Percentiles rank a stretch among this genome's conserved stretches.
Conservation (phyloP, 1,140 invertebrate species). For the Brachionus calyciflorus region DNA sequence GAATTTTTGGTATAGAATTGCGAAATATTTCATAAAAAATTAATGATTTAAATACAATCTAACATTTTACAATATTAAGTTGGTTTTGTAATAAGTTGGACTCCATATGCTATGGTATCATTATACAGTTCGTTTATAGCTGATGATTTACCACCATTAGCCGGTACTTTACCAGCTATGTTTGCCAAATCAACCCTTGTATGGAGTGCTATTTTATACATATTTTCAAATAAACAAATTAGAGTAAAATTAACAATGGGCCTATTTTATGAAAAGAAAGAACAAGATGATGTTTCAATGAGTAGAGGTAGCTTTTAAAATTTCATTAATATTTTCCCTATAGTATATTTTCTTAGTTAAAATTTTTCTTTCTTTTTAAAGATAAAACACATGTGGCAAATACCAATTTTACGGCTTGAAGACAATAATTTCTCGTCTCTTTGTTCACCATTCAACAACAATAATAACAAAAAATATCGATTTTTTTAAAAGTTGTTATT, state of each 20-base stretch:
- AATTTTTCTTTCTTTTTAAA: background rate
- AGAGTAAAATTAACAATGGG: conserved; percentile 19
- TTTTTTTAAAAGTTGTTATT: too few relatives aligned
- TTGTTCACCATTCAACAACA: background rate
- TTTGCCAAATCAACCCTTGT: conserved; percentile 46
- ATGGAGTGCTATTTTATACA: conserved; percentile 41
- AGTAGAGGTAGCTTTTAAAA: conserved; percentile 6
- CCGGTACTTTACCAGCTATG: conserved; percentile 38
- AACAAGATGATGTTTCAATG: conserved; percentile 14
- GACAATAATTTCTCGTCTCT: too few relatives aligned
- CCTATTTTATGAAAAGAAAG: conserved; percentile 12
- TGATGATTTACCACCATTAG: conserved; percentile 29
- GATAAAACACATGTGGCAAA: conserved; percentile 9
- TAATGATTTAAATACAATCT: background rate
- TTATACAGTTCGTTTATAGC: conserved; percentile 37
- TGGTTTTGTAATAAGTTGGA: conserved; percentile 38
- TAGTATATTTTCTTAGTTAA: too few relatives aligned
- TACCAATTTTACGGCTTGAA: background rate
- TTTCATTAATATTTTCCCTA: too few relatives aligned
- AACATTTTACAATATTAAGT: background rate
- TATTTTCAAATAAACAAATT: conserved; percentile 45
- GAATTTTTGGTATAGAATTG: too few relatives aligned
- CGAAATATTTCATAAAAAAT: too few relatives aligned
- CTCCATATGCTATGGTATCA: conserved; percentile 44
- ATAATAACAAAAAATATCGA: too few relatives aligned